Conservation (phyloP, 2,113 vertebrate species). For the Channa maculata region DNA sequence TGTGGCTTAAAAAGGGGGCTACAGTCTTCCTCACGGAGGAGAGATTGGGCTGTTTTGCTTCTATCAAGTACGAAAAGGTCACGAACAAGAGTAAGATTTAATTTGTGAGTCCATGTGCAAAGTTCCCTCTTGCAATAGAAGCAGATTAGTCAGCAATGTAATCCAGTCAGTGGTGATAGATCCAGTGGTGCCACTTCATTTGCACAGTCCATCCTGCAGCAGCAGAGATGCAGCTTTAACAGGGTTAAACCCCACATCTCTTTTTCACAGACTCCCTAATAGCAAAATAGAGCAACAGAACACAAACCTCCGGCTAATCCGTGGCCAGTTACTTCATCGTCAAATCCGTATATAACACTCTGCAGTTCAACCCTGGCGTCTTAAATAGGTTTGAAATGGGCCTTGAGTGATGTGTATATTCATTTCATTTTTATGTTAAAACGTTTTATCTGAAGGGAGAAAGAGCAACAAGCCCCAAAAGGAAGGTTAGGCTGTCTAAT, state of each 20-base stretch:
- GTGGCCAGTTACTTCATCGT: not conserved
- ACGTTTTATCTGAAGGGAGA: no score
- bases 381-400: not conserved
- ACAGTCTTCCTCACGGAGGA: slow-evolving; percentile 81
- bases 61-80: slow-evolving; percentile 25
- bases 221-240: no score
- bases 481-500: no score
- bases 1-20: slow-evolving; percentile 29
- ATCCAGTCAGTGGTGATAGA: not conserved
- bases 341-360: no score
- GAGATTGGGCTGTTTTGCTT: slow-evolving; percentile 38
- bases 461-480: no score
- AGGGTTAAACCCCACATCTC: no score
- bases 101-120: slow-evolving; percentile 50
- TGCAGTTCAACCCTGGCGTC: not conserved
- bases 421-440: not conserved
- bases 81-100: slow-evolving; percentile 21
- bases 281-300: slow-evolving; percentile 2
- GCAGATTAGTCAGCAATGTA: not conserved
- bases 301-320: not conserved
- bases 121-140: slow-evolving; percentile 41
- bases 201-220: no score
- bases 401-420: not conserved
- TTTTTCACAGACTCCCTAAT: not conserved
- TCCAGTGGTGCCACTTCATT: not conserved